Evolutionary conservation across 2,888 invertebrate species (phyloP), one percentile per base, ranked within the genome.

Genomic region (Serrognathus titanus): DNA sequence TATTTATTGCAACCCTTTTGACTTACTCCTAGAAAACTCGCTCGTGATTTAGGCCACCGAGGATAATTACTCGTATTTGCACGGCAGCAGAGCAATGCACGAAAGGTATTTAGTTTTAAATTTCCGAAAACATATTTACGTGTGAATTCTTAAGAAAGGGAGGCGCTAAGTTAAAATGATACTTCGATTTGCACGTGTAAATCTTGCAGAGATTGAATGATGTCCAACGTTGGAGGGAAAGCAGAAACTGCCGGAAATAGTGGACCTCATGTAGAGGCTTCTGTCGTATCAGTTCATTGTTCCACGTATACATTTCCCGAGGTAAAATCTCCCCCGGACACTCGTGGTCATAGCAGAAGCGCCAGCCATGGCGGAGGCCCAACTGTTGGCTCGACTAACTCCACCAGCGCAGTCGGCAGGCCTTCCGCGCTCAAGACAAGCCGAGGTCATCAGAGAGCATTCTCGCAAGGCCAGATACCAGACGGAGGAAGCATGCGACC

Each of bases 381-480:
- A 78, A 61, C 81, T 74, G 75, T 77, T 77, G 69, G 72, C 53
- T 68, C 82, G 78, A 52, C 80, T 78, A 70, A 72, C 51, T 71
- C 71, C 39, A 71, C 75, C 13, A 73, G 74, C 20, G 70, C 69
- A 12, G 69, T 69, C 31, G 73, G 77, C 38, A 81, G 90, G 37
- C 89, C 89, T 0, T 85, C 85, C 11, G 85, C 83, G 3, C 82
- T 92, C 69, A 92, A 90, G 74, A 86, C 87, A 1, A 51, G 50
- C 83, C 85, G 80, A 10, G 83, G 92, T 1, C 92, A 93, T 72
- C 91, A 91, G 73, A 83, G 92, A 57, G 93, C 93, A 50, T 86
- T 92, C 69, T 92, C 92, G 5, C 93, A 94, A 70, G 93, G 93
- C 0, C 92, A 92, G 78, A 92, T 93, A 61, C 85, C 86, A 55